phyloP scores from a whole-genome alignment of 2,888 invertebrate genomes.

The Ceramica pisi region DNA sequence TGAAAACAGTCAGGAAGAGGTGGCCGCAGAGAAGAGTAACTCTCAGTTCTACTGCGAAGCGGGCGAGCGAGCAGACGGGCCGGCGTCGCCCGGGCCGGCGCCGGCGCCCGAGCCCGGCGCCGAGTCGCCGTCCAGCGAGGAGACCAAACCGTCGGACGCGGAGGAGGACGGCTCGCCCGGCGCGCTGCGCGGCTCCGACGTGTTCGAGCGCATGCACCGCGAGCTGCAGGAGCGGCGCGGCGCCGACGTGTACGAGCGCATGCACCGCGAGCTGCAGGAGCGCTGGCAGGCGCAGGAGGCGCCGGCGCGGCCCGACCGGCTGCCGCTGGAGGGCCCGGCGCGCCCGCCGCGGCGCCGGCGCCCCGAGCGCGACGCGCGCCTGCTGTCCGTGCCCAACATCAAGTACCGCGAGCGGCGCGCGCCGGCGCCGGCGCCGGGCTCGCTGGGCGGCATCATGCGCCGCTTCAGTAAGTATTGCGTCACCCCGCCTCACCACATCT shows the following conservation, averaged over 20 bases:
- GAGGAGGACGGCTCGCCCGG: slow-evolving; percentile 59
- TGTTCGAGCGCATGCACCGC: slow-evolving; percentile 84
- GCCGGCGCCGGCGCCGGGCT: slow-evolving; percentile 86
- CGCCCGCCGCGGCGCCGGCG: slow-evolving; percentile 74
- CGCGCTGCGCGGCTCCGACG: slow-evolving; percentile 75
- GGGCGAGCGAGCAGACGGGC: slow-evolving; percentile 32
- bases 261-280: slow-evolving; percentile 87
- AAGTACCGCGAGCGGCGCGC: slow-evolving; percentile 91
- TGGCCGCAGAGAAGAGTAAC: slow-evolving; percentile 73
- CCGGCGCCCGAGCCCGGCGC: slow-evolving; percentile 53
- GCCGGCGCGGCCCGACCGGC: slow-evolving; percentile 85
- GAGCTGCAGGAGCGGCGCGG: slow-evolving; percentile 81
- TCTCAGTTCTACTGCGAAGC: slow-evolving; percentile 85
- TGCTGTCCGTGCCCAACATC: slow-evolving; percentile 95
- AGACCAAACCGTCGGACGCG: slow-evolving; percentile 63
- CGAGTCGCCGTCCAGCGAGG: slow-evolving; percentile 68
- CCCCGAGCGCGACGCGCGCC: slow-evolving; percentile 91
- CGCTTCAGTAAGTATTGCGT: slow-evolving; percentile 96
- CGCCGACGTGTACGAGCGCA: slow-evolving; percentile 82
- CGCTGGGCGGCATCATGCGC: slow-evolving; percentile 94
- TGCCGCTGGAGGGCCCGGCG: slow-evolving; percentile 85
- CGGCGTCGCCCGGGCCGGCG: slow-evolving; percentile 31
- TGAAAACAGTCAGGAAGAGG: slow-evolving; percentile 83
- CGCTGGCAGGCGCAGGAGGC: slow-evolving; percentile 80
- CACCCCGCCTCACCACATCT: slow-evolving; percentile 70